These are phyloP conservation scores for Sapajus apella DNA, from an alignment of 2,113 vertebrate species.

Conservation along the genomic window DNA sequence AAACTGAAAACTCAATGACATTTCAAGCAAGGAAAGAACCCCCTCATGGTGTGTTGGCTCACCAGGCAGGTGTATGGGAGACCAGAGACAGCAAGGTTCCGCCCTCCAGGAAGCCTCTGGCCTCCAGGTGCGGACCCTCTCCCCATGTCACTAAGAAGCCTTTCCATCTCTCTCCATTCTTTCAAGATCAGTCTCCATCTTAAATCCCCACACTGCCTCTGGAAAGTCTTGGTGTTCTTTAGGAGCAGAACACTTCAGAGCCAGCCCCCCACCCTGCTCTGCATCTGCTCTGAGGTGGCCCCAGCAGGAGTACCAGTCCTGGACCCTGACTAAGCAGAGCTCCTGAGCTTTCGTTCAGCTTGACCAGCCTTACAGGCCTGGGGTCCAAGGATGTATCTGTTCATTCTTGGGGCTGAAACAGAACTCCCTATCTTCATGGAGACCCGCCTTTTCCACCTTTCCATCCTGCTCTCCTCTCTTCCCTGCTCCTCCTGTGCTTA, in stretches of 20 bases:
- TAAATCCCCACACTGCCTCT: too few species aligned
- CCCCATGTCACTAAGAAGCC: too few species aligned
- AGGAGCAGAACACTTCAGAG: neutral
- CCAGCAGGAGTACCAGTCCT: fast-evolving
- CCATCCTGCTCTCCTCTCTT: neutral
- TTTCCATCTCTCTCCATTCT: fast-evolving
- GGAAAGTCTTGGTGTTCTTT: neutral
- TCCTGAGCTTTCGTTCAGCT: fast-evolving
- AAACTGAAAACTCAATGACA: neutral
- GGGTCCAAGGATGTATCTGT: fast-evolving
- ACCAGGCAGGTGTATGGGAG: neutral
- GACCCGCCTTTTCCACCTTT: fast-evolving
- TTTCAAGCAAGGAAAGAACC: neutral
- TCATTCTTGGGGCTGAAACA: neutral
- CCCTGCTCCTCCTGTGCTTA: neutral
- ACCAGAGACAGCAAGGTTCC: neutral
- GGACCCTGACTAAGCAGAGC: fast-evolving
- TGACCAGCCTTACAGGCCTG: fast-evolving
- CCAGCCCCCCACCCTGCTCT: fast-evolving
- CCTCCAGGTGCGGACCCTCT: neutral
- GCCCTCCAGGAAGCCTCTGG: too few species aligned
- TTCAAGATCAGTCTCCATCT: neutral
- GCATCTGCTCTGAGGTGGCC: neutral
- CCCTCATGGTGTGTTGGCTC: fast-evolving
- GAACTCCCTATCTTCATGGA: neutral